phyloP scores from a whole-genome alignment of 2,113 vertebrate species.

The Meles meles region DNA sequence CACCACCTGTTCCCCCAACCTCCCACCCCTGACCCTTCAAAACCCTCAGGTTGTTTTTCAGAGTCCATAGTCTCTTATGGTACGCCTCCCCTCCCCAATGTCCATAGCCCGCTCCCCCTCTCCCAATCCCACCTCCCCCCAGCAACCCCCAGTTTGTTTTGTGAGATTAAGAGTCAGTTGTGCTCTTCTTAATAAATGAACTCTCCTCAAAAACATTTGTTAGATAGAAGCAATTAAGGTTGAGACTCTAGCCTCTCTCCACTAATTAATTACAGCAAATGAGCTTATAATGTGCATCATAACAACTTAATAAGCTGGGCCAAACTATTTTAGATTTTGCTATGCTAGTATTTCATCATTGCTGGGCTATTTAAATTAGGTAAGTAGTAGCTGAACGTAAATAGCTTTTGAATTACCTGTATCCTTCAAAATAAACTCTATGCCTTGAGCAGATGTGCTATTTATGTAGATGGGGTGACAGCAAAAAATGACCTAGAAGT shows the following conservation, averaged over 20 bases:
- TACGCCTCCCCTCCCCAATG: too few species aligned
- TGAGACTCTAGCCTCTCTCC: slow-evolving; percentile 1
- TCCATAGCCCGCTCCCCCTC: too few species aligned
- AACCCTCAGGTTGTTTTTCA: too few species aligned
- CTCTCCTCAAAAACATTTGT: slow-evolving; percentile 59
- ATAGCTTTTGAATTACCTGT: slow-evolving; percentile 7
- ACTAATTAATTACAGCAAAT: slow-evolving; percentile 61
- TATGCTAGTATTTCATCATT: slow-evolving; percentile 23
- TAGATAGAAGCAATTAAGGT: slow-evolving; percentile 59
- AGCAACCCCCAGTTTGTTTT: too few species aligned
- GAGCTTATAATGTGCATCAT: slow-evolving; percentile 50
- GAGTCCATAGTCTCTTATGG: too few species aligned
- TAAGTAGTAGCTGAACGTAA: slow-evolving; percentile 30
- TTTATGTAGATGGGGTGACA: neutral
- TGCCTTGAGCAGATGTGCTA: neutral
- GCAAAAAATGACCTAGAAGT: neutral
- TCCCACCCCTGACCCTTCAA: too few species aligned
- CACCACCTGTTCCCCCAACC: too few species aligned
- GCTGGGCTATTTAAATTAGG: slow-evolving; percentile 45
- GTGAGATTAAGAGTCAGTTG: too few species aligned
- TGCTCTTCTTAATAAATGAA: slow-evolving; percentile 56
- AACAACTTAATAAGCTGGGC: slow-evolving; percentile 58
- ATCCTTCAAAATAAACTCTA: neutral
- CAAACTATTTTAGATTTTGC: slow-evolving; percentile 46
- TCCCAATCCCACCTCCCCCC: too few species aligned